Evolutionary conservation across 2,797 vertebrate genomes (phyloP).

Genomic region (Mus caroli): DNA sequence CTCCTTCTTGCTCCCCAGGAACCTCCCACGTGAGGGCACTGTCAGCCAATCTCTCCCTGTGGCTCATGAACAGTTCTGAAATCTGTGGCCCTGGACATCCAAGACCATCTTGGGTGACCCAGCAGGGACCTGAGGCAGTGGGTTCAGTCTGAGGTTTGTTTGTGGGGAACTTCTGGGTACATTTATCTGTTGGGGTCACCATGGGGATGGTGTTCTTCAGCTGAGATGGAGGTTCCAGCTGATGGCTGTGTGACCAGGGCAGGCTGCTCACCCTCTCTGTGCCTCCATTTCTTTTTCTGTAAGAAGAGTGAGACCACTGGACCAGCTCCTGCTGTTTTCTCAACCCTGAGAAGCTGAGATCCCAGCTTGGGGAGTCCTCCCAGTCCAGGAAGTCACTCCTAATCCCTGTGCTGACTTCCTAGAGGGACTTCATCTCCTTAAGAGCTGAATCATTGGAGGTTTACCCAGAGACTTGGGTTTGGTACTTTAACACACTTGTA

Average conservation of each 20-base stretch:
- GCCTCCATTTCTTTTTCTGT: neutral
- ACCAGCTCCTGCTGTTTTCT: neutral
- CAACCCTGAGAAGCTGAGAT: neutral
- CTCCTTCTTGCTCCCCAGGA: neutral
- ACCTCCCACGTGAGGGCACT: neutral
- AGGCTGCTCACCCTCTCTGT: constrained; percentile 9
- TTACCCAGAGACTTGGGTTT: neutral
- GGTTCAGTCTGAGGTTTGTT: neutral
- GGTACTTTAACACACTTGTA: neutral
- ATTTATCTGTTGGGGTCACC: fast-evolving
- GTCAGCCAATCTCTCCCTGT: fast-evolving
- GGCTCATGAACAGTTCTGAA: fast-evolving
- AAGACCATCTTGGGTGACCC: neutral
- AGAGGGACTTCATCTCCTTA: too few relatives aligned
- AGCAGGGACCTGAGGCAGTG: fast-evolving
- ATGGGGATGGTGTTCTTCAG: neutral
- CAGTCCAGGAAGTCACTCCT: neutral
- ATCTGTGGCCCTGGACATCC: neutral
- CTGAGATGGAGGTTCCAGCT: neutral
- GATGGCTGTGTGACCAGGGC: neutral
- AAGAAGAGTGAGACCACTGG: neutral
- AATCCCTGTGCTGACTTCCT: neutral
- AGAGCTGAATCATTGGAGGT: neutral
- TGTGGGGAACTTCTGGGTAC: neutral
- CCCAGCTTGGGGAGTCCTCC: neutral